Percentiles rank a stretch among this genome's conserved stretches.
Conservation (phyloP, 2,888 invertebrate species). For the Ophioninae sp. region DNA sequence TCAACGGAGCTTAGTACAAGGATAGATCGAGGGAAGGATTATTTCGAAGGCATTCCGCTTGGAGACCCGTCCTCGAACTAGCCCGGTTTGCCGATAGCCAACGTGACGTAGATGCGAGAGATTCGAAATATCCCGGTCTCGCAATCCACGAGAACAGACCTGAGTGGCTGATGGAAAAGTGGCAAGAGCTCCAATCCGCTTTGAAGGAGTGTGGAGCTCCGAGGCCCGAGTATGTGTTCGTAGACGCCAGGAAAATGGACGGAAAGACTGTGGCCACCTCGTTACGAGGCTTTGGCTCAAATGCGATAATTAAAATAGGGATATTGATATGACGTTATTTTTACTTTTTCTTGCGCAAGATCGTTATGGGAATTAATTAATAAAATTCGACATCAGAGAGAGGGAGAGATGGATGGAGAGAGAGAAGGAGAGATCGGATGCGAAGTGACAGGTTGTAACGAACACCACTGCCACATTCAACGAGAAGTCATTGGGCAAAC, state of each 20-base stretch:
- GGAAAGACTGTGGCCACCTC: slow-evolving; percentile 52
- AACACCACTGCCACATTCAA: not conserved
- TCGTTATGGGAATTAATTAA: not conserved
- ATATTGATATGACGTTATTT: slow-evolving; percentile 45
- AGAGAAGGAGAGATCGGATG: not conserved
- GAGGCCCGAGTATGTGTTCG: not conserved
- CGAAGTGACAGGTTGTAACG: not conserved
- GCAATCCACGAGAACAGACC: slow-evolving; percentile 39
- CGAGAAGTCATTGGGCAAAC: not conserved
- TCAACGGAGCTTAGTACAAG: slow-evolving; percentile 52
- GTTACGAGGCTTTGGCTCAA: slow-evolving; percentile 56
- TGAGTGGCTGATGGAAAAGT: slow-evolving; percentile 37
- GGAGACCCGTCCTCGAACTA: not conserved
- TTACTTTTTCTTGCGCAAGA: slow-evolving; percentile 5
- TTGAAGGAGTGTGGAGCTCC: not conserved
- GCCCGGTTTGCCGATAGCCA: not conserved
- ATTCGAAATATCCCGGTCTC: not conserved
- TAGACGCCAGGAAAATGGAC: slow-evolving; percentile 33
- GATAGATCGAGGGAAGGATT: not conserved
- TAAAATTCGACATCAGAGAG: not conserved
- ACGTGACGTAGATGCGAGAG: not conserved
- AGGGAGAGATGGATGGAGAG: too few relatives aligned
- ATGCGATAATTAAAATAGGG: slow-evolving; percentile 59
- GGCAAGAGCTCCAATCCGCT: slow-evolving; percentile 15
- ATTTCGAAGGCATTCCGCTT: not conserved